These are phyloP conservation scores for Poliocrania exsul DNA, from an alignment of 2,797 vertebrate genomes.

Conservation along the genomic window DNA sequence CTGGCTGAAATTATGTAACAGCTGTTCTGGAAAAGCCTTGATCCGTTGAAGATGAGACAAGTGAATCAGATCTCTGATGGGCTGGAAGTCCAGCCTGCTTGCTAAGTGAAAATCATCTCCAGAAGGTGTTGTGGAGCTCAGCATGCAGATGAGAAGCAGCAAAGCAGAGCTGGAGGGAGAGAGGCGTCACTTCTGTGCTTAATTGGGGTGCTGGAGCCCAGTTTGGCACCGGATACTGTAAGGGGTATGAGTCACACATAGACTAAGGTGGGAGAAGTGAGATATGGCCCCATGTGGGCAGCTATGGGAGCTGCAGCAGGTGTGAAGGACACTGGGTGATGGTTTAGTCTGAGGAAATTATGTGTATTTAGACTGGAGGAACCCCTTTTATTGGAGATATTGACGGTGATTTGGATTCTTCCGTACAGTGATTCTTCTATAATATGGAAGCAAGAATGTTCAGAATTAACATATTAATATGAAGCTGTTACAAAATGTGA, in stretches of 20 bases:
- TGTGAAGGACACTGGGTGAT: neutral
- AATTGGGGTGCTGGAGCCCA: neutral
- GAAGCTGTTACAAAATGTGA: neutral
- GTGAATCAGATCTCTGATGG: neutral
- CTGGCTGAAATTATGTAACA: neutral
- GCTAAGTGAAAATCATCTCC: neutral
- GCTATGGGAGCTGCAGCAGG: neutral
- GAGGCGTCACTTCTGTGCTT: accelerated
- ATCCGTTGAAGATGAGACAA: neutral
- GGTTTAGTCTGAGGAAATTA: neutral
- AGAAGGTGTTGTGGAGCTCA: neutral
- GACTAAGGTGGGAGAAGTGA: neutral
- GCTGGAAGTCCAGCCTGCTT: neutral
- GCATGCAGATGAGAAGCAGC: neutral
- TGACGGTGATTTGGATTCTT: neutral
- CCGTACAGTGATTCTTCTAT: neutral
- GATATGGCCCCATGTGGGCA: neutral
- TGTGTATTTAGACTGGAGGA: neutral
- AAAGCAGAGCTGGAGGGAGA: neutral
- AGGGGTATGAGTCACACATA: neutral
- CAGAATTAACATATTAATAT: neutral
- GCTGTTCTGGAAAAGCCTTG: neutral
- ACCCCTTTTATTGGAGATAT: neutral
- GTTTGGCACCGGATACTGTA: neutral
- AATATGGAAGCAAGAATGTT: neutral